Conservation (phyloP, 2,888 invertebrate species). For the Thecocarcelia acutangulata region DNA sequence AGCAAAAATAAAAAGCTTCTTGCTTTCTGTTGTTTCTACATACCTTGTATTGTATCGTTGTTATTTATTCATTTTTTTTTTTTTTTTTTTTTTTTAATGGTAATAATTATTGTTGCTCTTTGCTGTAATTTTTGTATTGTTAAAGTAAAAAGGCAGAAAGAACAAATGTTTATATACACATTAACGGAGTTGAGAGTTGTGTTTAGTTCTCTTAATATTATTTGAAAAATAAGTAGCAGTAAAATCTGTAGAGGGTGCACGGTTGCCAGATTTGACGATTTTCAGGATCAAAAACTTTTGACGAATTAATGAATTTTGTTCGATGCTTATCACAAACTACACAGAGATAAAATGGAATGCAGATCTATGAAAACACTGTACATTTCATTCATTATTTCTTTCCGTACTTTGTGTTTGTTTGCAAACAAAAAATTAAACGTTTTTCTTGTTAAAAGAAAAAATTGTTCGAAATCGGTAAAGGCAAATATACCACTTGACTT, state of each 20-base stretch:
- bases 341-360: no score
- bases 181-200: constrained; percentile 33
- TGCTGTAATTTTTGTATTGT: constrained; percentile 22
- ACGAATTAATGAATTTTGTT: no score
- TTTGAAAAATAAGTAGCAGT: constrained; percentile 1
- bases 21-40: constrained; percentile 6
- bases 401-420: no score
- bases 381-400: no score
- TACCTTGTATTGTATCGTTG: background rate
- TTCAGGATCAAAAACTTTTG: background rate
- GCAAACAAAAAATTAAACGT: no score
- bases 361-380: no score
- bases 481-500: no score
- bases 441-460: no score
- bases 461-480: no score
- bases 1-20: constrained; percentile 30
- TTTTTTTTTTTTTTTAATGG: background rate
- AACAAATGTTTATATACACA: background rate
- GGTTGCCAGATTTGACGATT: no score
- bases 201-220: constrained; percentile 37
- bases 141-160: constrained; percentile 20
- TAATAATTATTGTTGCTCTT: constrained; percentile 50
- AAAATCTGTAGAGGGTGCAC: background rate
- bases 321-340: no score
- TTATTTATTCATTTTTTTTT: no score